Percentiles rank a stretch among this genome's conserved stretches.
Conservation (phyloP, 2,797 vertebrate species). For the Allobates femoralis region DNA sequence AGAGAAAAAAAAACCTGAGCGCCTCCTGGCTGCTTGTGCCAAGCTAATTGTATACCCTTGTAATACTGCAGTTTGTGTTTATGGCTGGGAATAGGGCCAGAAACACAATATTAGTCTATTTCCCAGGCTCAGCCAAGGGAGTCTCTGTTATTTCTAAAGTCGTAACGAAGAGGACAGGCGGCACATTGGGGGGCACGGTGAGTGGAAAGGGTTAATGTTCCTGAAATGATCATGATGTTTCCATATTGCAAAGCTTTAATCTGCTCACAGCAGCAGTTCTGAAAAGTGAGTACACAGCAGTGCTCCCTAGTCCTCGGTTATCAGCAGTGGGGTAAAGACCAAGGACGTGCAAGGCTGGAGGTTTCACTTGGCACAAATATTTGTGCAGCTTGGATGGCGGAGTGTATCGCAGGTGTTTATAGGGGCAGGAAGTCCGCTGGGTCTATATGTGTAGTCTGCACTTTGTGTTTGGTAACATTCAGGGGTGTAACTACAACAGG, state of each 20-base stretch:
- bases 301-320: not conserved
- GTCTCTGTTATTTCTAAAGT: constrained; percentile 9
- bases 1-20: constrained; percentile 20
- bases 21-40: constrained; percentile 15
- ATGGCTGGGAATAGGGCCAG: constrained; percentile 46
- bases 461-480: too few species aligned
- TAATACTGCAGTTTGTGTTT: constrained; percentile 52
- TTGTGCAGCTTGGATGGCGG: constrained; percentile 29
- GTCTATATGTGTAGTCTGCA: not conserved
- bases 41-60: constrained; percentile 44
- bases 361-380: constrained; percentile 30
- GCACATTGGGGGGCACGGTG: not conserved
- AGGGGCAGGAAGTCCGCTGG: not conserved
- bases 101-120: constrained; percentile 40
- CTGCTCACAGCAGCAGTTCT: constrained; percentile 14
- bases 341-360: not conserved
- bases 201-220: constrained; percentile 6
- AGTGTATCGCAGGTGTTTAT: not conserved
- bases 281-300: not conserved
- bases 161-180: constrained; percentile 14
- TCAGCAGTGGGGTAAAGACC: not conserved
- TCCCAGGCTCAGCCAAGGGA: constrained; percentile 36
- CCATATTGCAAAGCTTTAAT: constrained; percentile 12
- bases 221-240: not conserved
- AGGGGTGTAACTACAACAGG: too few species aligned